Percentiles rank a stretch among this genome's conserved stretches.
These are phyloP conservation scores for Pardosa pseudoannulata DNA, from an alignment of 2,888 invertebrate genomes.

Conservation along the genomic window DNA sequence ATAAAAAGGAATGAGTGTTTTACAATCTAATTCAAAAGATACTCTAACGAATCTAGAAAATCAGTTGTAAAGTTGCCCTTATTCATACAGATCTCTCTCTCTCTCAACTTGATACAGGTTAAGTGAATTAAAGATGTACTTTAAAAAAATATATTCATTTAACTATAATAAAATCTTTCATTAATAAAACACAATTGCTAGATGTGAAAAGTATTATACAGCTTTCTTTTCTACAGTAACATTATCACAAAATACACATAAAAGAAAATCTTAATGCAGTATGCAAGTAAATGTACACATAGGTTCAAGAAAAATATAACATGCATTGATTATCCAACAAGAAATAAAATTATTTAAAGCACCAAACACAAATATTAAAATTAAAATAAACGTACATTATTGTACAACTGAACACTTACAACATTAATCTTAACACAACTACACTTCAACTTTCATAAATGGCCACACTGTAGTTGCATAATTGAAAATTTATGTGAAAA, in stretches of 20 bases:
- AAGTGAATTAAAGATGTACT: neutral
- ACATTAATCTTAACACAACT: neutral
- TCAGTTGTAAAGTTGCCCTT: too few species aligned
- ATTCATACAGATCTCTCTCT: too few species aligned
- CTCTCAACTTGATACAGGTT: too few species aligned
- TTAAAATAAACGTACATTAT: neutral
- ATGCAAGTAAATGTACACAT: slow-evolving; percentile 3
- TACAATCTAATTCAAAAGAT: too few species aligned
- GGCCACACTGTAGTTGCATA: neutral
- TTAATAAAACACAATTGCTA: slow-evolving; percentile 16
- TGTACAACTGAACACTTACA: slow-evolving; percentile 20
- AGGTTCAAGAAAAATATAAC: neutral
- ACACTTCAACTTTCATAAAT: neutral
- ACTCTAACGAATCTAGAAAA: too few species aligned
- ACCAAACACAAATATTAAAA: slow-evolving; percentile 31
- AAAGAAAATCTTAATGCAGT: neutral
- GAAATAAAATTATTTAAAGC: slow-evolving; percentile 45
- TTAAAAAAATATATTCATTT: slow-evolving; percentile 16
- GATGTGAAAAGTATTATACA: neutral
- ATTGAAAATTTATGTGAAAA: neutral
- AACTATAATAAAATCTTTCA: slow-evolving; percentile 3
- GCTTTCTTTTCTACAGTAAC: neutral
- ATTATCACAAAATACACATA: slow-evolving; percentile 5
- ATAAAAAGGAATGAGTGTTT: too few species aligned
- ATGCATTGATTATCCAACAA: slow-evolving; percentile 26